These are phyloP conservation scores for Athene cunicularia DNA, from an alignment of 2,113 vertebrate species.

Conservation along the genomic window DNA sequence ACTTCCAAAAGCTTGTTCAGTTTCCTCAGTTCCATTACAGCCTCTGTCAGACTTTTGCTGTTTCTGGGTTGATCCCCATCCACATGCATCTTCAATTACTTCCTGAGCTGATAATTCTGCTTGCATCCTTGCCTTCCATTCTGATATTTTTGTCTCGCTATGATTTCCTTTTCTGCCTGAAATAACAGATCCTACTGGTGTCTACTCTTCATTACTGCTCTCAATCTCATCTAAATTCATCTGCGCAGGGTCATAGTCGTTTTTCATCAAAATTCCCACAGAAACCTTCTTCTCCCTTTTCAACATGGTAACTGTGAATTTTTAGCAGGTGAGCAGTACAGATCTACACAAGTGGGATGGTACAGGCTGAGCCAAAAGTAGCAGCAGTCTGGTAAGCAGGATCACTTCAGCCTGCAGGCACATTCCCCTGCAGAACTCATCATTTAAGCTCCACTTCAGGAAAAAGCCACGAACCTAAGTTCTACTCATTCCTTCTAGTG, in stretches of 20 bases:
- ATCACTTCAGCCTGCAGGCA: slow-evolving; percentile 11
- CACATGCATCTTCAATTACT: not conserved
- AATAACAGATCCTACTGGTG: slow-evolving; percentile 14
- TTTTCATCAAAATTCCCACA: slow-evolving; percentile 16
- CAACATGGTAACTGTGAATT: not conserved
- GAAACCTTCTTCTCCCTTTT: not conserved
- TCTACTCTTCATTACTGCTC: slow-evolving; percentile 14
- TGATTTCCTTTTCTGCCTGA: slow-evolving; percentile 20
- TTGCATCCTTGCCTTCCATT: slow-evolving; percentile 2
- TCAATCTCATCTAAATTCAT: slow-evolving; percentile 16
- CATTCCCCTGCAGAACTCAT: not conserved
- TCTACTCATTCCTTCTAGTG: not conserved
- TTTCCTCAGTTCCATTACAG: not conserved
- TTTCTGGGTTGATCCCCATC: not conserved
- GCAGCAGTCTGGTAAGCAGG: slow-evolving; percentile 7
- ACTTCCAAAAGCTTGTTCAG: not conserved
- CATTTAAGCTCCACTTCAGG: not conserved
- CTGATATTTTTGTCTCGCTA: not conserved
- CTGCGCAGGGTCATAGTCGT: not conserved
- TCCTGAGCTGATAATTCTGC: slow-evolving; percentile 22
- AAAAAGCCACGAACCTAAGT: not conserved
- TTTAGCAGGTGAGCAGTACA: slow-evolving; percentile 39
- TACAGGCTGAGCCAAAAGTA: slow-evolving; percentile 32
- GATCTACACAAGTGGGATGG: slow-evolving; percentile 12
- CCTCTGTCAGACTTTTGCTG: not conserved